Evolutionary conservation across 1,140 invertebrate species (phyloP).

Genomic region (Babylonia areolata): DNA sequence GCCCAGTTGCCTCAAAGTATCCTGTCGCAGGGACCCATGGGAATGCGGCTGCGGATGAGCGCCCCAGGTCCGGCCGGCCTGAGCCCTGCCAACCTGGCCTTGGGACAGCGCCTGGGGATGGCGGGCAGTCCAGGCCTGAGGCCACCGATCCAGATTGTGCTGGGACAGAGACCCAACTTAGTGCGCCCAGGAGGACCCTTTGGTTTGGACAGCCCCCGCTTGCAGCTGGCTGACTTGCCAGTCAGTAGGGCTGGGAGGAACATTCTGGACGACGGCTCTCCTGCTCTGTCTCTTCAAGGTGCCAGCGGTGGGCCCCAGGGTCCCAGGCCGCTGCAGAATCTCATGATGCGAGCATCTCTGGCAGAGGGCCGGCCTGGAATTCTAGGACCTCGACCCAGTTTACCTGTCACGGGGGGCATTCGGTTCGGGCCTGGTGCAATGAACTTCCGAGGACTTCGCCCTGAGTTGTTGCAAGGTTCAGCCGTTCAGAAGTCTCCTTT

Average conservation of each 20-base stretch:
- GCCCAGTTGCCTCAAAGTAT: not conserved
- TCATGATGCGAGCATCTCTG: conserved; percentile 32
- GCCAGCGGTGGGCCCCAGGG: not conserved
- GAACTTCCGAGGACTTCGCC: conserved; percentile 21
- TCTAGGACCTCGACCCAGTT: conserved; percentile 27
- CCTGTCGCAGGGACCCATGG: not conserved
- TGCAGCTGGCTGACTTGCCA: not conserved
- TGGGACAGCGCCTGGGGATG: conserved; percentile 28
- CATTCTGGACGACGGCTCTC: not conserved
- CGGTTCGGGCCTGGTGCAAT: conserved; percentile 20
- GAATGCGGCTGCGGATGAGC: conserved; percentile 19
- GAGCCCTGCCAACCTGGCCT: conserved; percentile 4
- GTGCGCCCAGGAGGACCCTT: conserved; percentile 25
- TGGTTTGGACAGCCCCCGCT: not conserved
- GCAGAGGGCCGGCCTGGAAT: conserved; percentile 27
- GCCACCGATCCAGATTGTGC: conserved; percentile 24
- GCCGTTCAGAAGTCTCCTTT: not conserved
- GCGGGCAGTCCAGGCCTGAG: conserved; percentile 23
- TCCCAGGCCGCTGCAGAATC: not conserved
- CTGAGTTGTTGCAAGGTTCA: conserved; percentile 13
- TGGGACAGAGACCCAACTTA: conserved; percentile 27
- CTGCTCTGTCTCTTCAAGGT: not conserved
- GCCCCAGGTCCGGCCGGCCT: too few species aligned
- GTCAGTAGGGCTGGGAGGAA: not conserved
- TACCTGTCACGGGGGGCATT: conserved; percentile 20